Evolutionary conservation across 2,113 vertebrate genomes (phyloP), one percentile per base, ranked within the genome.

Genomic region (human): DNA sequence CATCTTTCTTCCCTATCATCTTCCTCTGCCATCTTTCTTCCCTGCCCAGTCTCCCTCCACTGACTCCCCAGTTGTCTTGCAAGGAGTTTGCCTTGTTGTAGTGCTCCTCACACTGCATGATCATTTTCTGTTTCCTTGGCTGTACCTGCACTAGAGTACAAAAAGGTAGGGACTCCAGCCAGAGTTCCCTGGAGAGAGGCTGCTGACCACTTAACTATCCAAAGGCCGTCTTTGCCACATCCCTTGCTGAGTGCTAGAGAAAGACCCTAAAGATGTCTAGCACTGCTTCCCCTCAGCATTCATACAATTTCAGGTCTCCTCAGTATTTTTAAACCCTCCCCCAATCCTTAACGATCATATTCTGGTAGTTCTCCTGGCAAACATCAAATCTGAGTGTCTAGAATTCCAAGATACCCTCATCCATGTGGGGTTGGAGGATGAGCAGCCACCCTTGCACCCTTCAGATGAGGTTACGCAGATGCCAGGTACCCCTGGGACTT

Each of bases 101-200:
- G 3, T 10, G 8, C 10, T n/a, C 8, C 45, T 90, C 20, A 45
- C 0, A 3, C 27, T n/a, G 2, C 6, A 30, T 5, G 35, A 4
- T 59, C 14, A 57, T 17, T 20, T 81, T 80, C 55, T 75, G 55
- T 70, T 80, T 96, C 32, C 50, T 90, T 48, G 5, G 4, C 1
- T 87, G 6, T 22, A 45, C 13, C 16, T 23, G 1, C 10, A 73
- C 52, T 52, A 78, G 59, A 45, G 9, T 16, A 25, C 10, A 45
- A n/a, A 16, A 23, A n/a, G 3, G 20, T 32, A 38, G 10, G 25
- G n/a, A 73, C 22, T n/a, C 27, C 8, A 66, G 30, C 22, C 23
- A 81, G 73, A 68, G 35, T 22, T 66, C 23, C 32, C n/a, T n/a
- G 64, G 25, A 86, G 40, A 88, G 45, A 86, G 43, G 3, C 52